phyloP scores from a whole-genome alignment of 2,888 invertebrate species.

The Drosophila macrospina region DNA sequence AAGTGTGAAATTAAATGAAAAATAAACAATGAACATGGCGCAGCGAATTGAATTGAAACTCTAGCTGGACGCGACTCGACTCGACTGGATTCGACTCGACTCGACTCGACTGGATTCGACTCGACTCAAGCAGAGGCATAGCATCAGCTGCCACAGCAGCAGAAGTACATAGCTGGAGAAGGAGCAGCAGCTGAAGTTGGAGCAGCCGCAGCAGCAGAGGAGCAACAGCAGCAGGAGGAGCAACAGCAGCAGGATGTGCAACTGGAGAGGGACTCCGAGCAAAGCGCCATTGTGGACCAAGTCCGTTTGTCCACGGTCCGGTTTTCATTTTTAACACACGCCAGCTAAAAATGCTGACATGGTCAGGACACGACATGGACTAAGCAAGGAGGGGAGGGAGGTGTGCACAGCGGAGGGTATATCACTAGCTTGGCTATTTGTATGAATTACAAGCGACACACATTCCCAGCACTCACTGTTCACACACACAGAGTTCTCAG shows the following conservation, averaged over 20 bases:
- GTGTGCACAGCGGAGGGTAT: conserved; percentile 1
- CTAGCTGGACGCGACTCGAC: conserved; percentile 30
- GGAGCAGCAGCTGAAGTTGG: conserved; percentile 11
- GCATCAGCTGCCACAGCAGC: conserved; percentile 14
- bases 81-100: too few relatives aligned
- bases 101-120: too few relatives aligned
- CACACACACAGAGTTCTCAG: conserved; percentile 8
- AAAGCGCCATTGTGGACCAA: conserved; percentile 18
- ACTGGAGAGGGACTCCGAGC: conserved; percentile 1
- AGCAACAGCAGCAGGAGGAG: conserved; percentile 3
- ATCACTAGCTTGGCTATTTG: conserved; percentile 54
- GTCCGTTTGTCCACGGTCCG: conserved; percentile 56
- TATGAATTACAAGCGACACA: conserved; percentile 76
- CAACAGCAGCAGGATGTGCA: neutral
- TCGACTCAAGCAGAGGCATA: conserved; percentile 2
- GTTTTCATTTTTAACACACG: conserved; percentile 67
- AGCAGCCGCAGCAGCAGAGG: neutral
- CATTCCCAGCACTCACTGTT: conserved; percentile 52
- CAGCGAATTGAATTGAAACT: conserved; percentile 77
- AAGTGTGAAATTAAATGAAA: conserved; percentile 79
- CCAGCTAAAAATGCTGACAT: conserved; percentile 75
- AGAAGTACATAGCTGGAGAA: neutral
- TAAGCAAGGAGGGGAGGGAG: neutral
- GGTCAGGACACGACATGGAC: conserved; percentile 42
- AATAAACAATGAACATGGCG: conserved; percentile 79